These are phyloP conservation scores for Brachypodius melanocephalos DNA, from an alignment of 2,113 vertebrate species.

Conservation along the genomic window DNA sequence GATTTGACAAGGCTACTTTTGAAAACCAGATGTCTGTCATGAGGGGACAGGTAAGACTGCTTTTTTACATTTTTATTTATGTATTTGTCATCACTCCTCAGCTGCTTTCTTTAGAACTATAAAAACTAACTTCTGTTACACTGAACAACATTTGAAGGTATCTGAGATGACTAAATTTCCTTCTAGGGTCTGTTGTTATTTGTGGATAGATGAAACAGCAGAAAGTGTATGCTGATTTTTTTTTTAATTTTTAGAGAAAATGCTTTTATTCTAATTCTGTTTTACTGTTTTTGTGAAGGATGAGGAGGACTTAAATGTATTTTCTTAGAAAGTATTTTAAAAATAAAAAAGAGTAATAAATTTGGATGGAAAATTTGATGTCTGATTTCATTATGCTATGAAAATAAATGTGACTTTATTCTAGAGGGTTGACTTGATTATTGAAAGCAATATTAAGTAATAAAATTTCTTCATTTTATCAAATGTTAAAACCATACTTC, in stretches of 20 bases:
- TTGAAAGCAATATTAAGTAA: not conserved
- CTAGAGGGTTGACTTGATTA: not conserved
- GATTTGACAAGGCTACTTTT: conserved; percentile 93
- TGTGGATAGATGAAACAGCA: not conserved
- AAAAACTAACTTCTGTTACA: not conserved
- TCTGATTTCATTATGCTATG: not conserved
- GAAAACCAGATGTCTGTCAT: conserved; percentile 98
- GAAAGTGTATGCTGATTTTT: not conserved
- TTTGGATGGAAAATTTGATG: not conserved
- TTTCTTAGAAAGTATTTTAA: not conserved
- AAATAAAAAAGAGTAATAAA: not conserved
- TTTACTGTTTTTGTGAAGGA: not conserved
- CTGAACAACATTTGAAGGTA: not conserved
- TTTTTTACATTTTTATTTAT: not conserved
- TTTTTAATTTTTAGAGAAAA: not conserved
- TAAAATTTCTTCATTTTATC: not conserved
- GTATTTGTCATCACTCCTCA: not conserved
- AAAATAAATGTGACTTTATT: not conserved
- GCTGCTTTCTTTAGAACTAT: not conserved
- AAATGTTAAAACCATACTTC: not conserved
- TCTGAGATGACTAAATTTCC: not conserved
- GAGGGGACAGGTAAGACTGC: conserved; percentile 90
- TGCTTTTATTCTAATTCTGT: not conserved
- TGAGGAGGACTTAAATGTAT: not conserved
- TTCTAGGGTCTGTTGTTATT: not conserved